Evolutionary conservation across 2,888 invertebrate species (phyloP).

Genomic region (Ptychoptera contaminata): DNA sequence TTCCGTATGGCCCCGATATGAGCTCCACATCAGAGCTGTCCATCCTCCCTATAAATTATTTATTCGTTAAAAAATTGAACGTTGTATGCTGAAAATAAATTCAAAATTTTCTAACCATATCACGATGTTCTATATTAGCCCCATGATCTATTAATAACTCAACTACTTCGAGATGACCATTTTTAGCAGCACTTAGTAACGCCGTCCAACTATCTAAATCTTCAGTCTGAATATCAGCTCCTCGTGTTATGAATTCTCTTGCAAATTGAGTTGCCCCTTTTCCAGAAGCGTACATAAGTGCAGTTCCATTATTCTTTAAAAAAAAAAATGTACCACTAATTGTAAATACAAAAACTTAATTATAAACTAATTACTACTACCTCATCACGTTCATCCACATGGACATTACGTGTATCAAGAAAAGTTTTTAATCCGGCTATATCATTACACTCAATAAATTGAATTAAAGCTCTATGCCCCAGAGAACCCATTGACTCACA

Average conservation of each 20-base stretch:
- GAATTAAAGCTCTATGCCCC: constrained; percentile 66
- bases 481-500: constrained; percentile 85
- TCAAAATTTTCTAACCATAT: constrained; percentile 43
- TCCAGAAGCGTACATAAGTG: constrained; percentile 80
- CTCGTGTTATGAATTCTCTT: constrained; percentile 68
- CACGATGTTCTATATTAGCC: constrained; percentile 71
- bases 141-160: constrained; percentile 70
- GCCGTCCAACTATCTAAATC: constrained; percentile 92
- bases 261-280: constrained; percentile 74
- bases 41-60: constrained; percentile 68
- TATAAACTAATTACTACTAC: constrained; percentile 31
- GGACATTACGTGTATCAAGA: constrained; percentile 65
- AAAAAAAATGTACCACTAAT: constrained; percentile 12
- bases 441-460: constrained; percentile 68
- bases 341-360: not conserved
- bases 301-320: constrained; percentile 75
- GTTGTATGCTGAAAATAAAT: not conserved
- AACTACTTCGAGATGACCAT: constrained; percentile 70
- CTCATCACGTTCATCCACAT: constrained; percentile 78
- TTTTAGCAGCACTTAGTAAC: constrained; percentile 77
- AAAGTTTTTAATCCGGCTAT: constrained; percentile 63
- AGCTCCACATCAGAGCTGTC: constrained; percentile 95
- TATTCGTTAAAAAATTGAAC: constrained; percentile 15
- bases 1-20: constrained; percentile 77
- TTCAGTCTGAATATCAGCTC: constrained; percentile 82